phyloP scores from a whole-genome alignment of 2,797 vertebrate species.

The Propithecus deckenii region DNA sequence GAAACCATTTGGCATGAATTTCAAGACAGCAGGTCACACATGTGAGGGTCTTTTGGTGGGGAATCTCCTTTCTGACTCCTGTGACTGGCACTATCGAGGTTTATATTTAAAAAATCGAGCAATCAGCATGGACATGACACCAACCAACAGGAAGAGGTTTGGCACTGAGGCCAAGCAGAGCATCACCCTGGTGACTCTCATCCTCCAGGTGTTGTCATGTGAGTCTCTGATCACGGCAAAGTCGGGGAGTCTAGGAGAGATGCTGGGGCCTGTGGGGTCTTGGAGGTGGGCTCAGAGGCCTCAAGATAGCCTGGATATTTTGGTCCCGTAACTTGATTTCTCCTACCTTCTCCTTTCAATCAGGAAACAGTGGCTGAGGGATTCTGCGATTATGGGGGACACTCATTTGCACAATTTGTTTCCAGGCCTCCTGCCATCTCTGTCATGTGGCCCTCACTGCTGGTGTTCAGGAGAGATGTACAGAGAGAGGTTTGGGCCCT shows the following conservation, averaged over 20 bases:
- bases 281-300: background rate
- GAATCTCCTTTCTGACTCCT: background rate
- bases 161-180: background rate
- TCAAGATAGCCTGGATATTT: background rate
- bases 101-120: background rate
- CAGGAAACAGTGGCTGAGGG: background rate
- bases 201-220: background rate
- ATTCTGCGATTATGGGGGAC: background rate
- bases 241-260: background rate
- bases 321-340: background rate
- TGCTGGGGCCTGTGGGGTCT: background rate
- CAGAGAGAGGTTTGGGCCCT: background rate
- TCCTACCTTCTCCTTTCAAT: background rate
- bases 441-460: background rate
- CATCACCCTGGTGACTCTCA: background rate
- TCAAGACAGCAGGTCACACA: background rate
- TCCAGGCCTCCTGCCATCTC: background rate
- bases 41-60: background rate
- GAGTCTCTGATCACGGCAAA: background rate
- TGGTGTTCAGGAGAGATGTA: background rate
- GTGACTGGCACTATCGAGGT: background rate
- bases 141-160: background rate
- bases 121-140: background rate
- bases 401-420: background rate
- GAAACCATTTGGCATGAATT: background rate